phyloP scores from a whole-genome alignment of 2,113 vertebrate genomes.

The Azemiops feae region DNA sequence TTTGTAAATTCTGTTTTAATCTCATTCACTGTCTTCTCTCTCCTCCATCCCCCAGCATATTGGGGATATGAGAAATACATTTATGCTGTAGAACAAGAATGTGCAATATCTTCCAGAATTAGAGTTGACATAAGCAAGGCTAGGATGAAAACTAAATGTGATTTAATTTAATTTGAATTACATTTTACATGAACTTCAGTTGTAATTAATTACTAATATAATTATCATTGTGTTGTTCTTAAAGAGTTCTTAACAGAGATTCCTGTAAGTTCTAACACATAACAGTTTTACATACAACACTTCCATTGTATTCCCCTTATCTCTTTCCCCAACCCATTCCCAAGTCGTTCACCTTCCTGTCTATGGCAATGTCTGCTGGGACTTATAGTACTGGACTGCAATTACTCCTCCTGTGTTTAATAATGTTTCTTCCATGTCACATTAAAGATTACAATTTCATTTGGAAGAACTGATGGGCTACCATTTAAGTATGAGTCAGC shows the following conservation, averaged over 20 bases:
- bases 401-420: neutral
- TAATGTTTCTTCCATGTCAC: neutral
- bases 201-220: neutral
- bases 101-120: neutral
- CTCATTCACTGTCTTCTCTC: neutral
- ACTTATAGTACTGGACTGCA: neutral
- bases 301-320: neutral
- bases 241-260: neutral
- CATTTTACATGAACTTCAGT: neutral
- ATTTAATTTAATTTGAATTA: neutral
- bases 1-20: neutral
- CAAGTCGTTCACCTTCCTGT: neutral
- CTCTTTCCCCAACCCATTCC: neutral
- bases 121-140: neutral
- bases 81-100: neutral
- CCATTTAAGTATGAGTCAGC: neutral
- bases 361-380: neutral
- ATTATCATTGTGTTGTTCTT: neutral
- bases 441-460: neutral
- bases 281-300: neutral
- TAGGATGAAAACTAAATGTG: neutral
- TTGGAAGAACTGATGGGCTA: neutral
- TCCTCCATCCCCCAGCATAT: neutral
- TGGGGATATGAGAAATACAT: neutral
- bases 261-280: neutral